Evolutionary conservation across 1,140 invertebrate species (phyloP).

Genomic region (Colletes gigas): DNA sequence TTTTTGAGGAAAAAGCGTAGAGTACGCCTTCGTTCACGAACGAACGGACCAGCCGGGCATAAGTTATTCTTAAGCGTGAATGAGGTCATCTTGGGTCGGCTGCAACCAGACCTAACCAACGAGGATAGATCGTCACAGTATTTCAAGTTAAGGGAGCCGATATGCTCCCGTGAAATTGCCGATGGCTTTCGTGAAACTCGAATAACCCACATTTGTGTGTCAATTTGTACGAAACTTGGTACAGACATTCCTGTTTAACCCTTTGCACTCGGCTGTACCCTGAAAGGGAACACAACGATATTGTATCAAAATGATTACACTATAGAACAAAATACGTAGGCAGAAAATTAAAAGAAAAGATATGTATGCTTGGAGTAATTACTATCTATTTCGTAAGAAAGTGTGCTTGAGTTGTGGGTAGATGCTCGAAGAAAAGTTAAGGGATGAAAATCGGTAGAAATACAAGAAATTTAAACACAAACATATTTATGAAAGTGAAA

Average conservation of each 20-base stretch:
- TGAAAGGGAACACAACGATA: background rate
- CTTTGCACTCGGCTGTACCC: too few species aligned
- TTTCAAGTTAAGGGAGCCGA: conserved; percentile 56
- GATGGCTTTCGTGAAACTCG: background rate
- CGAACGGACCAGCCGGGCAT: conserved; percentile 50
- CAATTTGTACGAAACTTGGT: background rate
- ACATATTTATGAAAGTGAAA: too few species aligned
- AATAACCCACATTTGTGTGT: background rate
- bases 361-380: too few species aligned
- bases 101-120: conserved; percentile 51
- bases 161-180: conserved; percentile 21
- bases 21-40: conserved; percentile 27
- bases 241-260: too few species aligned
- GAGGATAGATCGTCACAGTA: conserved; percentile 44
- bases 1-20: conserved; percentile 42
- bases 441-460: too few species aligned
- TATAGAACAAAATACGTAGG: too few species aligned
- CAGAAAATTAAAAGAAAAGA: too few species aligned
- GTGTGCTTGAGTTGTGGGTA: too few species aligned
- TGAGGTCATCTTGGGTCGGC: conserved; percentile 72
- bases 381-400: too few species aligned
- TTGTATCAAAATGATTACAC: too few species aligned
- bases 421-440: too few species aligned
- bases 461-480: too few species aligned
- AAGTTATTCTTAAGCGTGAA: conserved; percentile 72